These are phyloP conservation scores for Brachionus asplanchnoidis DNA, from an alignment of 1,140 invertebrate genomes.

Conservation along the genomic window DNA sequence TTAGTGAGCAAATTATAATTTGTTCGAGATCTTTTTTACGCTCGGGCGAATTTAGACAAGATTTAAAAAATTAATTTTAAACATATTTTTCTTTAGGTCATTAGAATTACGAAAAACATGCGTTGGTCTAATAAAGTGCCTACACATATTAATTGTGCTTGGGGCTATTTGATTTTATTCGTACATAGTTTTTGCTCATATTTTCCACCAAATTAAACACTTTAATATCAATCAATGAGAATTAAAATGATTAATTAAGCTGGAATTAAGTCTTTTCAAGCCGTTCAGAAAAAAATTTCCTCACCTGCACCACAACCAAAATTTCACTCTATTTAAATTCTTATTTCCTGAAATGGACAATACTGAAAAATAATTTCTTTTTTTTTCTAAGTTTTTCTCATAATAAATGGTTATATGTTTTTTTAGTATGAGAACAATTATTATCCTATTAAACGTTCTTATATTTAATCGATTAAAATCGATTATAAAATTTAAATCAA, in stretches of 20 bases:
- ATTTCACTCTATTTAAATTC: too few relatives aligned
- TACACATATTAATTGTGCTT: background rate
- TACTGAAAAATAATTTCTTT: too few relatives aligned
- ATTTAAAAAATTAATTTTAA: conserved; percentile 7
- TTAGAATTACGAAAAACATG: background rate
- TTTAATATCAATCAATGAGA: background rate
- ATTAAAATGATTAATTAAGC: background rate
- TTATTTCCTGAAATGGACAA: too few relatives aligned
- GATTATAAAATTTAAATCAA: too few relatives aligned
- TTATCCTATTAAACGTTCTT: too few relatives aligned
- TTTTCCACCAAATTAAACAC: background rate
- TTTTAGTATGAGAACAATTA: too few relatives aligned
- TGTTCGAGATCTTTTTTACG: background rate
- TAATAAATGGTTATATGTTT: too few relatives aligned
- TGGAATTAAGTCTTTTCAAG: background rate
- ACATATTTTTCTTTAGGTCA: background rate
- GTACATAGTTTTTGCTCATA: conserved; percentile 12
- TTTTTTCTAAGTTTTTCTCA: too few relatives aligned
- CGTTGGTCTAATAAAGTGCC: conserved; percentile 6
- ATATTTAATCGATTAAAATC: too few relatives aligned
- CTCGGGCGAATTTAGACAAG: background rate
- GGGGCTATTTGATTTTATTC: background rate
- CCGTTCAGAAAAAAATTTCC: background rate
- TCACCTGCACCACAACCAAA: background rate
- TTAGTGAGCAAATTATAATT: background rate